These are phyloP conservation scores for Bujurquina vittata DNA, from an alignment of 2,113 vertebrate genomes.

Conservation along the genomic window DNA sequence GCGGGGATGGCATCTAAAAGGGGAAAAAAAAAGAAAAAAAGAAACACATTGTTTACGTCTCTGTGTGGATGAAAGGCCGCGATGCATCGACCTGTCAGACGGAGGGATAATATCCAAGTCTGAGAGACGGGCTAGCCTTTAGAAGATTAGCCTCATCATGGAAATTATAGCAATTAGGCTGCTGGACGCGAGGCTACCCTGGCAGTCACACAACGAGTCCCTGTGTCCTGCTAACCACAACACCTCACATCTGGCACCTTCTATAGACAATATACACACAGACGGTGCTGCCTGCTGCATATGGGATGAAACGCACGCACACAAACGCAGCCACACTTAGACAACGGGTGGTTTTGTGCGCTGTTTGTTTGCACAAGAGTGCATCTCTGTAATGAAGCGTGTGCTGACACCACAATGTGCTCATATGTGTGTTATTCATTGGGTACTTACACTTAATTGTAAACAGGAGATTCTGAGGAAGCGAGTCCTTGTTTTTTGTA, in stretches of 20 bases:
- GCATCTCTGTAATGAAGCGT: slow-evolving; percentile 55
- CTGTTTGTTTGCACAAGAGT: slow-evolving; percentile 50
- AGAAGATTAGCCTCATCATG: slow-evolving; percentile 78
- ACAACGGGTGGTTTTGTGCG: slow-evolving; percentile 62
- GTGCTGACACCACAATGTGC: slow-evolving; percentile 63
- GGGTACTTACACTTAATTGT: slow-evolving; percentile 93
- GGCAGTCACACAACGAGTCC: slow-evolving; percentile 68
- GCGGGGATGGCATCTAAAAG: slow-evolving; percentile 3
- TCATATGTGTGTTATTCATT: slow-evolving; percentile 40
- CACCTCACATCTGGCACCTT: slow-evolving; percentile 76
- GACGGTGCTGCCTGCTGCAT: slow-evolving; percentile 59
- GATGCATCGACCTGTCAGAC: slow-evolving; percentile 21
- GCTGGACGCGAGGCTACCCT: slow-evolving; percentile 63
- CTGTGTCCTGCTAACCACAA: slow-evolving; percentile 66
- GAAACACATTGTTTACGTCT: neutral
- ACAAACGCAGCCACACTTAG: slow-evolving; percentile 29
- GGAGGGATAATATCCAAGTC: slow-evolving; percentile 64
- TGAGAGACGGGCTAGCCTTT: slow-evolving; percentile 66
- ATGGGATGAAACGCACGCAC: slow-evolving; percentile 47
- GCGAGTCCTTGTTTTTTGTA: slow-evolving; percentile 91
- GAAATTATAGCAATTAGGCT: slow-evolving; percentile 77
- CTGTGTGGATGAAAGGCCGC: slow-evolving; percentile 31
- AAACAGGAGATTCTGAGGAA: slow-evolving; percentile 93
- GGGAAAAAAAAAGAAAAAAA: neutral
- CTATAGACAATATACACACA: slow-evolving; percentile 73